Base-by-base conservation (phyloP, 2,113 vertebrate species). In the Bubo blakistoni region DNA sequence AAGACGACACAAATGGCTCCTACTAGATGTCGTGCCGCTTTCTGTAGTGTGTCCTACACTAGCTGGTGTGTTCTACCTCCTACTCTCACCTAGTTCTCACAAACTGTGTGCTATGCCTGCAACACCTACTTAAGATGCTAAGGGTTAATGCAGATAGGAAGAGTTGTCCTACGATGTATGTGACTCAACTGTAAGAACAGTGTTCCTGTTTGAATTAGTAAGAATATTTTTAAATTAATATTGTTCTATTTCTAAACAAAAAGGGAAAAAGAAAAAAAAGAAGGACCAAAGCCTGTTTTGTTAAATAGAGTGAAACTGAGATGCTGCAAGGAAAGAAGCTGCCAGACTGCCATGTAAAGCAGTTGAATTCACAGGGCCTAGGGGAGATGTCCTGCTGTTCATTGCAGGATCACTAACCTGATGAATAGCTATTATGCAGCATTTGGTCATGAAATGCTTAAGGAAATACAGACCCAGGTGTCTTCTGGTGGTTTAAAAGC, bases 1-100 rank as follows among this genome's bases (percentile, higher is more conserved):
- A 30, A 54, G 25, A 81, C 0, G 6, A 36, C 22, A 57, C 15
- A 52, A 57, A 47, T 4, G 17, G 30, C 38, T 82, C n/a, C 8
- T 32, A 10, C 12, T 6, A 17, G 58, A 7, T 40, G 6, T 34
- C 2, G 0, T 20, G 63, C 40, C 2, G 2, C 30, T 65, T 61
- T 32, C 13, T 49, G 20, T 44, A 29, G 16, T 1, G 26, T 21
- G 5, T 21, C 18, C 38, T 59, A 10, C 11, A 16, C 12, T 16
- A 61, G 20, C 34, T 26, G 13, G 17, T 36, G 34, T 55, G 18
- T 58, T 62, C 49, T 44, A 19, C 36, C 34, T 54, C 54, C 61
- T 65, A 1, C 38, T 58, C 22, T 81, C 0, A 2, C 54, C 30
- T 36, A 25, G 47, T 38, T 63, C 16, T 69, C 34, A 47, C 38